phyloP scores from a whole-genome alignment of 2,113 vertebrate species.

The Lophotis ruficrista region DNA sequence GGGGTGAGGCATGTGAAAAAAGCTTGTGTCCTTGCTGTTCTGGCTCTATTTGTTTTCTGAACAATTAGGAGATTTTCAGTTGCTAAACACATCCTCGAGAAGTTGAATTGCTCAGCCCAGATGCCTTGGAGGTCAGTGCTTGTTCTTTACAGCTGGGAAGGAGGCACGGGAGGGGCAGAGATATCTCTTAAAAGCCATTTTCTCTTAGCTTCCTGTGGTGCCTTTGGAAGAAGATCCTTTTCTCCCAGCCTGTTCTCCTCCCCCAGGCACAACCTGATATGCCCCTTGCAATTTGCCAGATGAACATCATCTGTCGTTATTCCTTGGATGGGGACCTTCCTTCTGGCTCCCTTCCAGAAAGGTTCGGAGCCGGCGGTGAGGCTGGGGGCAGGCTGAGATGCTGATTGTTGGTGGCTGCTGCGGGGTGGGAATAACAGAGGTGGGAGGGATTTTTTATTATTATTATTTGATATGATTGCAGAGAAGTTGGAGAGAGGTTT shows the following conservation, averaged over 20 bases:
- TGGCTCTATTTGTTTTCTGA: neutral
- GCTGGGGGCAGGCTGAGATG: neutral
- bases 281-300: conserved; percentile 23
- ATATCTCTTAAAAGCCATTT: conserved; percentile 40
- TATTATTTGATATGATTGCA: neutral
- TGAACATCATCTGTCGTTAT: conserved; percentile 34
- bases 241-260: neutral
- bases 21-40: neutral
- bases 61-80: conserved; percentile 35
- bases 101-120: neutral
- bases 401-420: neutral
- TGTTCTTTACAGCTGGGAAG: neutral
- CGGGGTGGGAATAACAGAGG: neutral
- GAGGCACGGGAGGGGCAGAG: neutral
- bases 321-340: conserved; percentile 13
- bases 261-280: conserved; percentile 37
- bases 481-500: neutral
- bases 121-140: conserved; percentile 20
- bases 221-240: conserved; percentile 39
- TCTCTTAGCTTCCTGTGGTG: neutral
- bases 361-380: neutral
- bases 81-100: neutral
- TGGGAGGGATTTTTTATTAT: neutral
- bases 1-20: neutral
- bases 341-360: conserved; percentile 32